Conservation (phyloP, 2,113 vertebrate genomes). For the Leucopsar rothschildi region DNA sequence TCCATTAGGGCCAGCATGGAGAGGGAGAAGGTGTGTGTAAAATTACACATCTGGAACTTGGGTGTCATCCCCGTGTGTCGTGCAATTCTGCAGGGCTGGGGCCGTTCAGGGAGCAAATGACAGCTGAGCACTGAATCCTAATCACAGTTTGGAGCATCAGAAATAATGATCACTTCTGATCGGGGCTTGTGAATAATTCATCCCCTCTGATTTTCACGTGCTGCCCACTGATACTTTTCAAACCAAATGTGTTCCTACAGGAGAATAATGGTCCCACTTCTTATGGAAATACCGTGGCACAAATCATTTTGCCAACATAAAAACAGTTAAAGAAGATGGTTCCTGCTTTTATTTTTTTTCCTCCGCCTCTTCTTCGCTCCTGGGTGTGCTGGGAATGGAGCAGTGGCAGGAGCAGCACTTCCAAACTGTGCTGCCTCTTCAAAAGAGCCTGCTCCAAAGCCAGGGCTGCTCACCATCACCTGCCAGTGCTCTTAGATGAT, state of each 20-base stretch:
- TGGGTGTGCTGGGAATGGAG: slow-evolving; percentile 36
- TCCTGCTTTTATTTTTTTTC: slow-evolving; percentile 65
- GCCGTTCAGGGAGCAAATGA: slow-evolving; percentile 73
- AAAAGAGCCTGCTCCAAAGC: neutral
- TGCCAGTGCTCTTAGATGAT: slow-evolving; percentile 8
- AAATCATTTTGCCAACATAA: slow-evolving; percentile 79
- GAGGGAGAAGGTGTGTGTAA: slow-evolving; percentile 51
- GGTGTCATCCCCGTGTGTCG: slow-evolving; percentile 18
- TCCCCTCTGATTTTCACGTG: slow-evolving; percentile 75
- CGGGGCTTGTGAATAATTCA: slow-evolving; percentile 80
- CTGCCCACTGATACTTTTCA: slow-evolving; percentile 80
- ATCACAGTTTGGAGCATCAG: slow-evolving; percentile 79
- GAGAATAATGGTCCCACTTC: slow-evolving; percentile 81
- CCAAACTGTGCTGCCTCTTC: neutral
- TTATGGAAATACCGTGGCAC: slow-evolving; percentile 80
- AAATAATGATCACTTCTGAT: slow-evolving; percentile 82
- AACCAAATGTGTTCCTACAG: slow-evolving; percentile 81
- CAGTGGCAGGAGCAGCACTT: slow-evolving; percentile 17
- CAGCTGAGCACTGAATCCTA: slow-evolving; percentile 75
- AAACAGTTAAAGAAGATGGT: slow-evolving; percentile 74
- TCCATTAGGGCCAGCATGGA: slow-evolving; percentile 46
- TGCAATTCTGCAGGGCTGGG: slow-evolving; percentile 44
- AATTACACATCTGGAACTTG: slow-evolving; percentile 59
- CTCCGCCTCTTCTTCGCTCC: neutral
- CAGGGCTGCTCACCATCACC: neutral